Base-by-base conservation (phyloP, 2,113 vertebrate genomes). In the Hymenochirus boettgeri region DNA sequence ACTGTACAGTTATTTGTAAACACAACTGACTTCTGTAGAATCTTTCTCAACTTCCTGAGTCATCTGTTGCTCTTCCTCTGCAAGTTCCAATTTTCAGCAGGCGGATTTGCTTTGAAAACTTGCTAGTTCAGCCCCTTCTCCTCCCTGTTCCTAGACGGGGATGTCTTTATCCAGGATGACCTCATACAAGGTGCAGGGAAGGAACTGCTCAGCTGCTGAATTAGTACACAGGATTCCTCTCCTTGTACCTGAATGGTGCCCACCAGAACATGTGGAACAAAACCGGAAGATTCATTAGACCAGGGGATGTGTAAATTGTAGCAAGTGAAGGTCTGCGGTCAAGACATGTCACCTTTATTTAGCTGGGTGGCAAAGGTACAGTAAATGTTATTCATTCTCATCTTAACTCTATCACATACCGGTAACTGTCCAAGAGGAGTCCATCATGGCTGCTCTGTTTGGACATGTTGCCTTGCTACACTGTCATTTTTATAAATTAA, bases 281-380 rank as follows among this genome's bases (percentile, higher is more conserved):
- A 12, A 13, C 33, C 15, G 33, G 2, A 35, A 13, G 33, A 35
- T 13, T 35, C 6, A 35, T 13, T 1, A n/a, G n/a, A n/a, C n/a
- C n/a, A n/a, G n/a, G n/a, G n/a, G n/a, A n/a, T n/a, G n/a, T n/a
- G n/a, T n/a, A n/a, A n/a, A n/a, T n/a, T n/a, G n/a, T n/a, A 35
- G 15, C 33, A 7, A 13, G 10, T 35, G 10, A 3, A 12, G 7
- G 27, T 61, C 57, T 63, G 52, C 70, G 66, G 65, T 64, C 76
- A 13, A 33, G 80, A 71, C 77, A 91, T 93, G 91, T 83, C 89
- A 62, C 87, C 86, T 62, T 76, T 91, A 80, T 89, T 90, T 79
- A 87, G 86, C 80, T 93, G 89, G 90, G 85, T 91, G 77, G 84
- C 86, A 53, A 92, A 91, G 91, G 91, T 91, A 85, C n/a, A n/a